Evolutionary conservation across 2,113 vertebrate genomes (phyloP).

Genomic region (Melanocharis versteri): DNA sequence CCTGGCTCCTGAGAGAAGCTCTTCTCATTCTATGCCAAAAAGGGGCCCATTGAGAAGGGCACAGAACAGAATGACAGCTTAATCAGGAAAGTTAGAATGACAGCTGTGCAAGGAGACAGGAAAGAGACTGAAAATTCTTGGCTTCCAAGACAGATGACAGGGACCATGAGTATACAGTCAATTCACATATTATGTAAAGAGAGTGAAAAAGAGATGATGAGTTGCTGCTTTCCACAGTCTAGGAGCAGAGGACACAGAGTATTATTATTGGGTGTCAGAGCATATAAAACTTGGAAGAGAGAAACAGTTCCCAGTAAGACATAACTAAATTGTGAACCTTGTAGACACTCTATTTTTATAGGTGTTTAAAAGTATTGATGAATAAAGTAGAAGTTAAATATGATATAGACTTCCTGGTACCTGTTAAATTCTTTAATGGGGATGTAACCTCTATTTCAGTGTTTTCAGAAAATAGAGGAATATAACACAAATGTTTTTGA

Average conservation of each 20-base stretch:
- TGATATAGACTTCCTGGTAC: not conserved
- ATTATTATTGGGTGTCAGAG: not conserved
- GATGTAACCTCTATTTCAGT: not conserved
- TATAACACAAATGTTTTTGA: not conserved
- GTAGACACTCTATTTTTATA: not conserved
- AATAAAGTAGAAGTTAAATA: not conserved
- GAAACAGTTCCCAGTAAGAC: not conserved
- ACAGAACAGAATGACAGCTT: not conserved
- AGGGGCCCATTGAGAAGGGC: not conserved
- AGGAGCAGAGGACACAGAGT: not conserved
- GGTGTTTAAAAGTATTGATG: not conserved
- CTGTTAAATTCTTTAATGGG: not conserved
- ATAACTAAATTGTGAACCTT: not conserved
- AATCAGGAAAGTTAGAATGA: not conserved
- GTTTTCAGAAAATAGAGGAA: not conserved
- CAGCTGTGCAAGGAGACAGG: not conserved
- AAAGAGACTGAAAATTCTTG: not conserved
- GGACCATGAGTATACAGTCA: not conserved
- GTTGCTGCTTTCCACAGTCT: not conserved
- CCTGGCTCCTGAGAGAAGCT: not conserved
- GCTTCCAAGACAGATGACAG: not conserved
- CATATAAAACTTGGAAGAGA: not conserved
- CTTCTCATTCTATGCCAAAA: not conserved
- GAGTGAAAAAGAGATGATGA: not conserved
- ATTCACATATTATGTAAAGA: not conserved